A percentile compares a stretch with the other conserved stretches of the same genome.
phyloP scores from a whole-genome alignment of 2,888 invertebrate species.

The Megaustenia siamemsis region DNA sequence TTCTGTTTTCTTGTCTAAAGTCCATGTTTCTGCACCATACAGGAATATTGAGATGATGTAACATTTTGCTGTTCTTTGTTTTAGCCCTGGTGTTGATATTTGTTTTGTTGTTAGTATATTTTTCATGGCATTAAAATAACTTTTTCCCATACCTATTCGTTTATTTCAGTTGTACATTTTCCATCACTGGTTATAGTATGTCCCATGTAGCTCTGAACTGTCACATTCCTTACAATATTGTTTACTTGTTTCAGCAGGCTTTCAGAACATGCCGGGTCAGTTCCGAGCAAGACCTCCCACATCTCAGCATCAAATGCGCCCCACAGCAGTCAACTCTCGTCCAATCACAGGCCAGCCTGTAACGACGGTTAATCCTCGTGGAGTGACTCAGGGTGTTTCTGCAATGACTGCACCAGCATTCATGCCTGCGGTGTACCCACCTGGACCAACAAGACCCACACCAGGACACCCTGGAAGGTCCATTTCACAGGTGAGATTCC shows the following conservation, averaged over 20 bases:
- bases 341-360: conserved; percentile 87
- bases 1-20: too few species aligned
- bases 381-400: conserved; percentile 48
- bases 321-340: conserved; percentile 82
- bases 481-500: conserved; percentile 39
- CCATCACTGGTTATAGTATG: too few species aligned
- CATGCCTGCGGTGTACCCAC: conserved; percentile 5
- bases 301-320: conserved; percentile 64
- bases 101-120: too few species aligned
- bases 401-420: conserved; percentile 40
- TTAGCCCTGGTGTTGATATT: too few species aligned
- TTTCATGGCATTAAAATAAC: too few species aligned
- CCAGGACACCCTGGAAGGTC: conserved; percentile 30
- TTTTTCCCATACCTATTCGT: too few species aligned
- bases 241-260: conserved; percentile 54
- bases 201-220: too few species aligned
- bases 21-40: too few species aligned
- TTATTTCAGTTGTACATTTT: too few species aligned
- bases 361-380: conserved; percentile 51
- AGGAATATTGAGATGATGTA: too few species aligned
- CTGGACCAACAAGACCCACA: not conserved
- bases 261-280: conserved; percentile 63
- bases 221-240: too few species aligned
- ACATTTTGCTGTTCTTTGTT: too few species aligned
- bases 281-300: conserved; percentile 48